These are phyloP conservation scores for Etheostoma nigrum DNA, from an alignment of 2,797 vertebrate genomes.

Conservation along the genomic window DNA sequence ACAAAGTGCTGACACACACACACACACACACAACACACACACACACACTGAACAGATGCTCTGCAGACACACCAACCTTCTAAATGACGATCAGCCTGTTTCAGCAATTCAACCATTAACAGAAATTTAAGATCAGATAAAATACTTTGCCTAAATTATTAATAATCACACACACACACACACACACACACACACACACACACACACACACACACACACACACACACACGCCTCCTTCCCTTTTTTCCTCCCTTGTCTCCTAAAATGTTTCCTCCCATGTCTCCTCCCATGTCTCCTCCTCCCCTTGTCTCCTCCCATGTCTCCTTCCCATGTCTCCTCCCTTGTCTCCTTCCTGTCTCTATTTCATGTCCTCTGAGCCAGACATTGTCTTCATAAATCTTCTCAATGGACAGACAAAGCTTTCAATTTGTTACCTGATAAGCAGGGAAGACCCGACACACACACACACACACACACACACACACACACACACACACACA, in stretches of 20 bases:
- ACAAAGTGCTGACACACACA: slow-evolving; percentile 62
- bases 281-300: neutral
- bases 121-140: too few relatives aligned
- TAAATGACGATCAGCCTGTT: neutral
- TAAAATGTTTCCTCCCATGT: too few relatives aligned
- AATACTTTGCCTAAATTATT: too few relatives aligned
- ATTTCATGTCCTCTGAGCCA: slow-evolving; percentile 1
- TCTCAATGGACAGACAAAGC: slow-evolving; percentile 51
- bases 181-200: too few relatives aligned
- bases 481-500: too few relatives aligned
- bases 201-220: too few relatives aligned
- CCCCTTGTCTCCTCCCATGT: neutral
- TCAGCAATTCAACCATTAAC: neutral
- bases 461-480: slow-evolving; percentile 46
- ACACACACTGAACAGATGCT: slow-evolving; percentile 31
- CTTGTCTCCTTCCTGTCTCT: neutral
- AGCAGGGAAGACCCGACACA: slow-evolving; percentile 74
- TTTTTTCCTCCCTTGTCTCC: too few relatives aligned
- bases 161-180: too few relatives aligned
- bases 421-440: slow-evolving; percentile 92
- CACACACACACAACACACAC: slow-evolving; percentile 1
- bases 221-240: neutral
- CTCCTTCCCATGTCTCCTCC: too few relatives aligned
- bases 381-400: slow-evolving; percentile 58
- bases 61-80: slow-evolving; percentile 23